Evolutionary conservation across 2,888 invertebrate genomes (phyloP).

Genomic region (Selenia dentaria): DNA sequence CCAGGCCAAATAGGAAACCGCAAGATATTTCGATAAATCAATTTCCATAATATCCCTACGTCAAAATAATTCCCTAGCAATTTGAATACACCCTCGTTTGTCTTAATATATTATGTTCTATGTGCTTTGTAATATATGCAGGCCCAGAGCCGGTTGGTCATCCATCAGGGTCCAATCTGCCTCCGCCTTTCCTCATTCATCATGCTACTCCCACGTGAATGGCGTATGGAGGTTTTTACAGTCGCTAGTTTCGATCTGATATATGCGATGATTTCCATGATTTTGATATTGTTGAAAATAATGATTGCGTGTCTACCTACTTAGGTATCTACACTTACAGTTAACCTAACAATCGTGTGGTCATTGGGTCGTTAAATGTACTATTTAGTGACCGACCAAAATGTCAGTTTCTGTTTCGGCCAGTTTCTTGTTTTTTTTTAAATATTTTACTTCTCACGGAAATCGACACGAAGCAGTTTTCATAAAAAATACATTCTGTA

Average conservation of each 20-base stretch:
- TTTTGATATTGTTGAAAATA: not conserved
- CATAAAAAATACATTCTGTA: too few relatives aligned
- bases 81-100: not conserved
- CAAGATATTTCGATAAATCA: too few relatives aligned
- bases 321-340: too few relatives aligned
- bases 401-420: too few relatives aligned
- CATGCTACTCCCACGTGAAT: constrained; percentile 20
- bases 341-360: too few relatives aligned
- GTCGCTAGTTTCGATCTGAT: constrained; percentile 14
- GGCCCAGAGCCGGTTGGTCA: constrained; percentile 8
- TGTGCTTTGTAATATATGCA: constrained; percentile 8
- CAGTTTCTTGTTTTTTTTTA: too few relatives aligned
- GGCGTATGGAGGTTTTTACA: constrained; percentile 16
- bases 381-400: too few relatives aligned
- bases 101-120: not conserved
- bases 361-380: too few relatives aligned
- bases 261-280: constrained; percentile 6
- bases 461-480: too few relatives aligned
- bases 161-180: constrained; percentile 27
- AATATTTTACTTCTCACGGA: too few relatives aligned
- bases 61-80: not conserved
- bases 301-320: too few relatives aligned
- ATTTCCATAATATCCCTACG: not conserved
- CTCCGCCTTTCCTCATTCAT: constrained; percentile 22
- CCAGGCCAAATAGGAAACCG: too few relatives aligned